These are phyloP conservation scores for Sturnus vulgaris DNA, from an alignment of 2,113 vertebrate species.

Conservation along the genomic window DNA sequence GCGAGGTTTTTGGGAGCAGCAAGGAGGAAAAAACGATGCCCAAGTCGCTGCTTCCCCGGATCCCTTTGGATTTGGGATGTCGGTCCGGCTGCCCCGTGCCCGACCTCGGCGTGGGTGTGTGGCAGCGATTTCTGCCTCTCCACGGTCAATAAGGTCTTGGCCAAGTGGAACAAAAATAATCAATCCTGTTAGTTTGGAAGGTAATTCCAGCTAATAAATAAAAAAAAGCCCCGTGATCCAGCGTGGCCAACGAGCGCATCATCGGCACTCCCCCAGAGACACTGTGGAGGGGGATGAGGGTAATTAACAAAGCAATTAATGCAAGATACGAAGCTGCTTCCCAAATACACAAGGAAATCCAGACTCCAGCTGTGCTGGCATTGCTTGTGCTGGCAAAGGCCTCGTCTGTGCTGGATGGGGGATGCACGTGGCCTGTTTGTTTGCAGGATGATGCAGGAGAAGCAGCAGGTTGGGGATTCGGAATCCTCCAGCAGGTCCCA, in stretches of 20 bases:
- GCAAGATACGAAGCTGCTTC: neutral
- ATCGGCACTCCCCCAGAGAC: neutral
- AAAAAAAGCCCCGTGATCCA: neutral
- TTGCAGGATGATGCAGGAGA: neutral
- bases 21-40: neutral
- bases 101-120: neutral
- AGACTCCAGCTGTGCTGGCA: neutral
- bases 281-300: fast-evolving
- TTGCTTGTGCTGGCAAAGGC: neutral
- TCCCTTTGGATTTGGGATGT: neutral
- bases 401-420: neutral
- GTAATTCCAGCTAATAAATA: neutral
- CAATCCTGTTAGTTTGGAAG: neutral
- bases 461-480: neutral
- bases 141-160: neutral
- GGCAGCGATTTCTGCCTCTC: neutral
- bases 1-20: neutral
- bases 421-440: fast-evolving
- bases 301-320: constrained; percentile 30
- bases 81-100: fast-evolving
- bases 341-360: neutral
- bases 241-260: neutral
- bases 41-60: neutral
- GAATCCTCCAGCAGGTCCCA: neutral
- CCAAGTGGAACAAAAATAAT: neutral